These are phyloP conservation scores for Graptemys geographica DNA, from an alignment of 2,797 vertebrate species.

Conservation along the genomic window DNA sequence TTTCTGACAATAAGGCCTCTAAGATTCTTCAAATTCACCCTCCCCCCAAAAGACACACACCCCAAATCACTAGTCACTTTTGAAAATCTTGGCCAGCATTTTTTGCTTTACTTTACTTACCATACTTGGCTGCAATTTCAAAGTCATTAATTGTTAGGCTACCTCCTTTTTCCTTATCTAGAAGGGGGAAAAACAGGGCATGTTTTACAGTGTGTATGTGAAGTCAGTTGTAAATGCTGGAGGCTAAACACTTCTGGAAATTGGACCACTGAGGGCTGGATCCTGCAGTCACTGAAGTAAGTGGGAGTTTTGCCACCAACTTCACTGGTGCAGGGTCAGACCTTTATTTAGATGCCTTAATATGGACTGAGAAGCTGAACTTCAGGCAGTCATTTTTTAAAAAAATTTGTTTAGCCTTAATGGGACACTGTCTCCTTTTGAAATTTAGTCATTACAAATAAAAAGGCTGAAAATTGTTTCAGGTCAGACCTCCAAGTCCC, in stretches of 20 bases:
- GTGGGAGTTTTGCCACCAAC: neutral
- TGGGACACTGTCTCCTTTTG: neutral
- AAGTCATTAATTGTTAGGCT: constrained; percentile 85
- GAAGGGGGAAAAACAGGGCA: neutral
- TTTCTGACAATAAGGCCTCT: neutral
- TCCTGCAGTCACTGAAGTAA: neutral
- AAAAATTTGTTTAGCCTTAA: neutral
- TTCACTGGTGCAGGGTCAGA: neutral
- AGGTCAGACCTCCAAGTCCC: neutral
- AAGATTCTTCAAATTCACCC: neutral
- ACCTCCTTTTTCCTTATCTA: constrained; percentile 87
- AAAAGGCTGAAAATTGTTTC: neutral
- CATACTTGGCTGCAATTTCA: constrained; percentile 84
- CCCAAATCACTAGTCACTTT: neutral
- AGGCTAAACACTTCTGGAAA: neutral
- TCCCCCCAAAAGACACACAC: neutral
- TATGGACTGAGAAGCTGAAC: neutral
- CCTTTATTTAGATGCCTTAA: neutral
- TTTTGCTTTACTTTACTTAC: constrained; percentile 67
- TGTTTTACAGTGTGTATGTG: neutral
- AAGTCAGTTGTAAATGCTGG: neutral
- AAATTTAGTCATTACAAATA: constrained; percentile 11
- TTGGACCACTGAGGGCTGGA: neutral
- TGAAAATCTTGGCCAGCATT: neutral
- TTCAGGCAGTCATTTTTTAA: neutral